Base-by-base conservation (phyloP, 2,797 vertebrate genomes). In the Semotilus atromaculatus region DNA sequence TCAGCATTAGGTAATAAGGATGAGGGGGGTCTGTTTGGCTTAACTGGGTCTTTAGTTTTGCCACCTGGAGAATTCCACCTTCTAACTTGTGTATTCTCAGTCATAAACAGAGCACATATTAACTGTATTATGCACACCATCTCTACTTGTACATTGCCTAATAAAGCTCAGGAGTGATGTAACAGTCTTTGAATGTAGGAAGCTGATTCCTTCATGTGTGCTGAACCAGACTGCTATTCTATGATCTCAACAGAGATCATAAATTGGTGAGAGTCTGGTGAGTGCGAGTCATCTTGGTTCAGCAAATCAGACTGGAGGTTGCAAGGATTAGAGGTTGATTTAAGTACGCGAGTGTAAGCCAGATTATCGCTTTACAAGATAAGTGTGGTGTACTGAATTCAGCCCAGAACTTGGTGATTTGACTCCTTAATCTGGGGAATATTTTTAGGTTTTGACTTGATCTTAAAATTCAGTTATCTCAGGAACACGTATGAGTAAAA, bases 321-420 rank as follows among this genome's bases (percentile, higher is more conserved):
- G 79, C 82, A 73, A 82, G 87, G 89, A 92, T 93, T 91, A 90
- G 73, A 91, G 86, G 88, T 90, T 92, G 92, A 90, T 92, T 92
- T 93, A 91, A 92, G 90, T 88, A 87, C 90, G 89, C 87, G 86
- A 89, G 86, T 86, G 89, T 93, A 94, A 93, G 82, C 81, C 89
- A 87, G 91, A 90, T 93, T 93, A 94, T 94, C 89, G 78, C 87
- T 90, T 95, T 93, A 95, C 87, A 86, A 91, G 93, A 92, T 94
- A 91, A 90, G 89, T 91, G 84, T 82, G 88, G 88, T 89, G 91
- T 89, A 90, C 90, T 85, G 89, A 90, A 88, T 84, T 88, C 91
- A 89, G 9, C 10, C 84, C 19, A 10, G 87, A 88, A 86, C 82
- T 85, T 76, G 77, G 75, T 78, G 45, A 84, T 51, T 80, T 76